Conservation (phyloP, 2,888 invertebrate species). For the Eucriotettix oculatus region DNA sequence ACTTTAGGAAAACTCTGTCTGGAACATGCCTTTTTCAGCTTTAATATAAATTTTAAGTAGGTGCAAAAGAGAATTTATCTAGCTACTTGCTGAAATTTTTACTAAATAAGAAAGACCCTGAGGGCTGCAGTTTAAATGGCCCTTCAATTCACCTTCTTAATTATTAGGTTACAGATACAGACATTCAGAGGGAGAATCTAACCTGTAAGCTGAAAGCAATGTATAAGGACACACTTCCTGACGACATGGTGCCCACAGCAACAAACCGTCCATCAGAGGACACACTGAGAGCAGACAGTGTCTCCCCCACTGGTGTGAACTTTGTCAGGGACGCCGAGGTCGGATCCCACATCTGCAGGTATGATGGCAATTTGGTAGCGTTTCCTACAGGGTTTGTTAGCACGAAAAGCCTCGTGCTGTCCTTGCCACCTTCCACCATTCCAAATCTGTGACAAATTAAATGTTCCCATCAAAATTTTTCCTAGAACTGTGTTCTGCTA, state of each 20-base stretch:
- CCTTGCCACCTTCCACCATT: constrained; percentile 46
- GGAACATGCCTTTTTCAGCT: no score
- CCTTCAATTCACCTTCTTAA: no score
- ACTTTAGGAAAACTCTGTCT: background rate
- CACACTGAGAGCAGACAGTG: constrained; percentile 68
- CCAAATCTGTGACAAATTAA: constrained; percentile 39
- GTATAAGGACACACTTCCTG: constrained; percentile 79
- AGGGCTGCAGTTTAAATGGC: no score
- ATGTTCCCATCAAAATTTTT: constrained; percentile 1
- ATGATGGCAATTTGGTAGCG: constrained; percentile 53
- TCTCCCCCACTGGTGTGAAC: constrained; percentile 47
- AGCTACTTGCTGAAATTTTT: no score
- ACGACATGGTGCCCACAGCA: constrained; percentile 85
- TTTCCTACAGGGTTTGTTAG: constrained; percentile 64
- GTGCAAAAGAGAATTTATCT: no score
- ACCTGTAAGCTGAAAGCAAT: constrained; percentile 84
- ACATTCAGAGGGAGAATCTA: no score
- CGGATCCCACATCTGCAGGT: constrained; percentile 64
- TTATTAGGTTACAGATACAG: no score
- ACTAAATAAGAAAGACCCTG: no score
- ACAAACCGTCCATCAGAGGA: constrained; percentile 85
- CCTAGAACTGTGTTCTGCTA: no score
- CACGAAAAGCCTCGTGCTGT: constrained; percentile 49
- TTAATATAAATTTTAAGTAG: no score
- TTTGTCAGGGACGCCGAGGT: constrained; percentile 39